Evolutionary conservation across 2,888 invertebrate genomes (phyloP).

Genomic region (Sinhomidia bicolor): DNA sequence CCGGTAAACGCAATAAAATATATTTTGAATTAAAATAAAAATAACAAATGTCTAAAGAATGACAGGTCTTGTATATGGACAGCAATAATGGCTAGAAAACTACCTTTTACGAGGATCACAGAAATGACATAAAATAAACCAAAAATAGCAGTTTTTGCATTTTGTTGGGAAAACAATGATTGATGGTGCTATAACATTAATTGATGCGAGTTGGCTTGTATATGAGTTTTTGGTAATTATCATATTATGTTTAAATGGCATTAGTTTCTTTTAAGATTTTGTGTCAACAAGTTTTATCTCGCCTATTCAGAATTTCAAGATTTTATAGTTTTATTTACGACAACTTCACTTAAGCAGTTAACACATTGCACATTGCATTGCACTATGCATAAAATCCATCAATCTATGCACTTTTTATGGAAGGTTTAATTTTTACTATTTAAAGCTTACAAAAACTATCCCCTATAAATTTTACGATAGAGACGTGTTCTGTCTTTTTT

Average conservation of each 20-base stretch:
- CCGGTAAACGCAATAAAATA: background rate
- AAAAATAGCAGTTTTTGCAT: conserved; percentile 43
- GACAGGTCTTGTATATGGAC: background rate
- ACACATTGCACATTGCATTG: too few species aligned
- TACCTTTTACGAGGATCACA: background rate
- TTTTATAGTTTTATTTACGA: too few species aligned
- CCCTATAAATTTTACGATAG: too few species aligned
- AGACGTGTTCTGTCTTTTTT: too few species aligned
- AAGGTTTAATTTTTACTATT: too few species aligned
- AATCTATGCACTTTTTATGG: too few species aligned
- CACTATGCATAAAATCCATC: too few species aligned
- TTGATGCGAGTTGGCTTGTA: conserved; percentile 7
- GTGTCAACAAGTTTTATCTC: too few species aligned
- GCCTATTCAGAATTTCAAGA: too few species aligned
- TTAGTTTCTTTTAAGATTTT: too few species aligned
- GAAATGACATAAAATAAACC: conserved; percentile 33
- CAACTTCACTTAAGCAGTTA: too few species aligned
- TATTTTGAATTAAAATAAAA: background rate
- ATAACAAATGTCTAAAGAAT: background rate
- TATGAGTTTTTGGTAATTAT: conserved; percentile 8
- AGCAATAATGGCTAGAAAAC: conserved; percentile 20
- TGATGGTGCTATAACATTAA: conserved; percentile 14
- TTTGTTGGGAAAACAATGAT: conserved; percentile 45
- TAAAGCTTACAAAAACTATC: too few species aligned
- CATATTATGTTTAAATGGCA: background rate